Evolutionary conservation across 2,797 vertebrate genomes (phyloP).

Genomic region (Sebastes reedi): DNA sequence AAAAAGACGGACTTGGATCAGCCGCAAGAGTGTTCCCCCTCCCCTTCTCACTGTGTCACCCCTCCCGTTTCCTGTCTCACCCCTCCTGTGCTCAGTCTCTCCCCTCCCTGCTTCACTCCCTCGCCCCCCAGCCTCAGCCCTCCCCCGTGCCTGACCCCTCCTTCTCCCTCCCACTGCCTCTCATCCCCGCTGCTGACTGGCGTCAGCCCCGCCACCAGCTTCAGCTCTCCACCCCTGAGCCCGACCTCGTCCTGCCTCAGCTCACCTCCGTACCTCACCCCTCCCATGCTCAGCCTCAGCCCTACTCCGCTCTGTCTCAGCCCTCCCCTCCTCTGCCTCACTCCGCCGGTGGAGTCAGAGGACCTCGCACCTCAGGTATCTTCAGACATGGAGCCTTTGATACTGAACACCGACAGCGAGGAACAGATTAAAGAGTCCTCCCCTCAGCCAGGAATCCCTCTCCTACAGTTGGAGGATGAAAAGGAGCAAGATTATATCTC

Average conservation of each 20-base stretch:
- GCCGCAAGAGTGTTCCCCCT: constrained; percentile 40
- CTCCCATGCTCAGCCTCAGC: constrained; percentile 75
- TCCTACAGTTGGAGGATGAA: constrained; percentile 56
- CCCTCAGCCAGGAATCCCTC: constrained; percentile 52
- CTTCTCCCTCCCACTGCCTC: constrained; percentile 61
- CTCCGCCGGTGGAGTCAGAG: constrained; percentile 62
- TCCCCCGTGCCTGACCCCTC: constrained; percentile 67
- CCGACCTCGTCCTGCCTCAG: constrained; percentile 76
- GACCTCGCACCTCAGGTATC: constrained; percentile 70
- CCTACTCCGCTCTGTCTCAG: constrained; percentile 70
- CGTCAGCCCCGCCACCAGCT: constrained; percentile 56
- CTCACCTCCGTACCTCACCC: constrained; percentile 77
- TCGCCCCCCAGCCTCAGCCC: constrained; percentile 63
- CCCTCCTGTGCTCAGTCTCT: constrained; percentile 65
- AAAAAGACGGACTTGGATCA: constrained; percentile 26
- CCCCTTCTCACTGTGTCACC: constrained; percentile 30
- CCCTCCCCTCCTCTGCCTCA: constrained; percentile 75
- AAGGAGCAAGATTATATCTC: constrained; percentile 57
- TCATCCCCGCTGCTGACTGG: constrained; percentile 44
- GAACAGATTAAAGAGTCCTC: constrained; percentile 57
- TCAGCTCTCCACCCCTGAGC: constrained; percentile 67
- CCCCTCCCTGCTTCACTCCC: constrained; percentile 63
- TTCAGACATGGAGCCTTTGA: constrained; percentile 68
- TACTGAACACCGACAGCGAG: constrained; percentile 58
- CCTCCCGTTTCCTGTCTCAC: constrained; percentile 53